Conservation (phyloP, 2,888 invertebrate genomes). For the Thyatira batis region DNA sequence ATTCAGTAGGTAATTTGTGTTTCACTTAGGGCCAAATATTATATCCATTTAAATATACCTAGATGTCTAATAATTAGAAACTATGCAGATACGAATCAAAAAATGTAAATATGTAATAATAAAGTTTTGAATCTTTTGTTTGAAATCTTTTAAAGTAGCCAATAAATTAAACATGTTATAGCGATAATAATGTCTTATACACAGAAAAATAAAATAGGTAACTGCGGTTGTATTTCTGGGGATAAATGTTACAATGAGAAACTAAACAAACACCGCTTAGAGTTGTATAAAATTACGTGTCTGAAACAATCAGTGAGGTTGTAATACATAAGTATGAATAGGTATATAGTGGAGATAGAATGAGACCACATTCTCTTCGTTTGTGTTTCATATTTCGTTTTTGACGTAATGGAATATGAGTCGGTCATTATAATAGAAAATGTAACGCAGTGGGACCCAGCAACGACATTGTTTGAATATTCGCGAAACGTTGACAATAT, state of each 20-base stretch:
- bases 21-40: too few species aligned
- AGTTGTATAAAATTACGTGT: not conserved
- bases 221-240: not conserved
- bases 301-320: not conserved
- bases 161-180: too few species aligned
- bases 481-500: slow-evolving; percentile 13
- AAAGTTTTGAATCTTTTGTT: too few species aligned
- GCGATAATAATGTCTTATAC: too few species aligned
- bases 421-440: slow-evolving; percentile 24
- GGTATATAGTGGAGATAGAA: slow-evolving; percentile 21
- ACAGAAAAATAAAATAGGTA: not conserved
- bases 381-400: slow-evolving; percentile 32
- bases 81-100: too few species aligned
- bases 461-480: slow-evolving; percentile 22
- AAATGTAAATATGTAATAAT: too few species aligned
- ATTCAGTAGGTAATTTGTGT: too few species aligned
- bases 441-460: slow-evolving; percentile 4
- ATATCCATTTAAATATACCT: too few species aligned
- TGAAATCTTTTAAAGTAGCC: too few species aligned
- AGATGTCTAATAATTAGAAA: too few species aligned
- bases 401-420: slow-evolving; percentile 31
- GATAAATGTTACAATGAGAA: not conserved
- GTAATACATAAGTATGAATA: not conserved
- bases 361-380: slow-evolving; percentile 35
- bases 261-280: not conserved